These are phyloP conservation scores for Symphodus melops DNA, from an alignment of 2,113 vertebrate genomes.

Conservation along the genomic window DNA sequence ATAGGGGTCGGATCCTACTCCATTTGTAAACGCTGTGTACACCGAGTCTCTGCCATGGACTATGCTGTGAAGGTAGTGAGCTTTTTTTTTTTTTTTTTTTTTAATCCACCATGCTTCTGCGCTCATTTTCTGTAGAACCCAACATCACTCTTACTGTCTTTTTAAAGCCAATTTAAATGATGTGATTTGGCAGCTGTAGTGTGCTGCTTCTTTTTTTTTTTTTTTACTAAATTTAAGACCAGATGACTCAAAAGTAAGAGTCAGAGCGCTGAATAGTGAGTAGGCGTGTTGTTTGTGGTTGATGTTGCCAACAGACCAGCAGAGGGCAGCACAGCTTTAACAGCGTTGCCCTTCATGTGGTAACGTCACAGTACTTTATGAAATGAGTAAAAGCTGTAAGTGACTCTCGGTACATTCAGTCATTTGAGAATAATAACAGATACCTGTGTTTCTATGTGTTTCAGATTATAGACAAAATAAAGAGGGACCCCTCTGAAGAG, in stretches of 20 bases:
- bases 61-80: conserved; percentile 91
- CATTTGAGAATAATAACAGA: neutral
- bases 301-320: conserved; percentile 43
- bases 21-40: conserved; percentile 95
- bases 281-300: neutral
- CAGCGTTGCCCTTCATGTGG: neutral
- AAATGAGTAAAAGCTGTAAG: neutral
- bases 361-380: neutral
- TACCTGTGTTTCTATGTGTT: conserved; percentile 18
- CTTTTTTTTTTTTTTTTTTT: neutral
- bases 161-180: neutral
- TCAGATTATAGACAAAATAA: conserved; percentile 98
- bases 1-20: conserved; percentile 98
- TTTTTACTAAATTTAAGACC: neutral
- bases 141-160: neutral
- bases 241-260: neutral
- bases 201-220: neutral
- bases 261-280: neutral
- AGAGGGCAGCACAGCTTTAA: conserved; percentile 72
- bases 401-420: too few species aligned
- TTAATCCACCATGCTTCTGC: neutral
- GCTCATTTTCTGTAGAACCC: neutral
- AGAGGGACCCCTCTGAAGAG: conserved; percentile 97
- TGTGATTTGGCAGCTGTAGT: neutral
- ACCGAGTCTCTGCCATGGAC: conserved; percentile 91